These are phyloP conservation scores for Enteromius trimaculatus DNA, from an alignment of 2,797 vertebrate genomes.

Conservation along the genomic window DNA sequence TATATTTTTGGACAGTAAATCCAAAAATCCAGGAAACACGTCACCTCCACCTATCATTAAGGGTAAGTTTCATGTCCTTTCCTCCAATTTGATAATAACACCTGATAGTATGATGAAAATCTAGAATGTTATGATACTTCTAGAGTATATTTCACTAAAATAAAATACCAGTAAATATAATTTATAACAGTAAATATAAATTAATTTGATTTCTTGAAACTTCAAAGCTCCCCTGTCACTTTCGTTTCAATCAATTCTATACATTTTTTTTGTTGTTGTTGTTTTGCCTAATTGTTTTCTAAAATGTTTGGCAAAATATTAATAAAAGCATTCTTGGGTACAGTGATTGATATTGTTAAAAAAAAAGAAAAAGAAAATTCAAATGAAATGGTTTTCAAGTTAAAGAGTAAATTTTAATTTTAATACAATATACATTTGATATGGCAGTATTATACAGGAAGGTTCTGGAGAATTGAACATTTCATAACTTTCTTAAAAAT, in stretches of 20 bases:
- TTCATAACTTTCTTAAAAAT: constrained; percentile 9
- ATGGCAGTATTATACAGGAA: not conserved
- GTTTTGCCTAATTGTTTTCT: not conserved
- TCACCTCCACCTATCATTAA: no score
- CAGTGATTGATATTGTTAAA: not conserved
- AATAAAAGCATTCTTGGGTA: not conserved
- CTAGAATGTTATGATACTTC: not conserved
- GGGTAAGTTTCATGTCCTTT: no score
- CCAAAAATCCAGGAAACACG: no score
- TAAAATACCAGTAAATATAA: not conserved
- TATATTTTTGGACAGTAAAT: no score
- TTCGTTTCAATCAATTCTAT: not conserved
- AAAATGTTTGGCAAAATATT: not conserved
- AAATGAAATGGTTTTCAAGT: not conserved
- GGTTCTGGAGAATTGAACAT: not conserved
- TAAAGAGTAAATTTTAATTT: not conserved
- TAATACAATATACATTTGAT: not conserved
- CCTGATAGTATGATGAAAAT: not conserved
- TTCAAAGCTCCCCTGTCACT: not conserved
- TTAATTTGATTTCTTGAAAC: not conserved
- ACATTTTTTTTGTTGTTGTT: no score
- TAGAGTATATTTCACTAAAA: not conserved
- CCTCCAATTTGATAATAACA: not conserved
- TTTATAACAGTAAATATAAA: not conserved
- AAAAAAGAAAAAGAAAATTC: not conserved